phyloP scores from a whole-genome alignment of 2,888 invertebrate genomes.

The Campopleginae sp. region DNA sequence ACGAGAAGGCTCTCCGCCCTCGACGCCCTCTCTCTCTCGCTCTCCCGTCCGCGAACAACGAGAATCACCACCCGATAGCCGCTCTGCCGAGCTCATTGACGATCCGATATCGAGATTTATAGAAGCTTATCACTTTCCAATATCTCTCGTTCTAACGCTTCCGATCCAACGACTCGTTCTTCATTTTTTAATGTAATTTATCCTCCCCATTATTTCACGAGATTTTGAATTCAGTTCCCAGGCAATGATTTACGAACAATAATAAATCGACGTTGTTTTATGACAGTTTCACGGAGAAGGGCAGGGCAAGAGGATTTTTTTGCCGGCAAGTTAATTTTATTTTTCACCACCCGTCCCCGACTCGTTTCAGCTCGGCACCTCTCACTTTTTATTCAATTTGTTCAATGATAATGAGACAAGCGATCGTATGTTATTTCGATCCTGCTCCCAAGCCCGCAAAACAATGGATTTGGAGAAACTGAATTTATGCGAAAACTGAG shows the following conservation, averaged over 20 bases:
- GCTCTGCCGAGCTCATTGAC: constrained; percentile 39
- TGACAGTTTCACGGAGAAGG: not conserved
- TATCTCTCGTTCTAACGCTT: constrained; percentile 55
- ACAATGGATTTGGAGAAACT: not conserved
- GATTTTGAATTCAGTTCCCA: constrained; percentile 6
- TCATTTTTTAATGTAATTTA: constrained; percentile 45
- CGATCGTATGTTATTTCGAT: not conserved
- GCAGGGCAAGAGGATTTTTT: not conserved
- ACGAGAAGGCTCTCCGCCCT: not conserved
- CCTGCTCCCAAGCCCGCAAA: not conserved
- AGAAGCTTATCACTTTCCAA: constrained; percentile 62
- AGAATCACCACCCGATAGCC: constrained; percentile 10
- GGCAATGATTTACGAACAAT: constrained; percentile 34
- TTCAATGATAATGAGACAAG: not conserved
- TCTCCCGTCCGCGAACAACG: constrained; percentile 11
- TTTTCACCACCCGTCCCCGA: not conserved
- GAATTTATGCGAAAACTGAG: not conserved
- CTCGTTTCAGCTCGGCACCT: too few relatives aligned
- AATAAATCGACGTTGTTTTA: constrained; percentile 21
- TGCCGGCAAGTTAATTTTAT: not conserved
- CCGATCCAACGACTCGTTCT: constrained; percentile 27
- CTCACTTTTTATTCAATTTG: not conserved
- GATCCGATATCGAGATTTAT: constrained; percentile 51
- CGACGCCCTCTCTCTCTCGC: not conserved
- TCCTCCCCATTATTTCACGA: constrained; percentile 44